phyloP scores from a whole-genome alignment of 1,140 invertebrate genomes.

The Philopotamus ludificatus region DNA sequence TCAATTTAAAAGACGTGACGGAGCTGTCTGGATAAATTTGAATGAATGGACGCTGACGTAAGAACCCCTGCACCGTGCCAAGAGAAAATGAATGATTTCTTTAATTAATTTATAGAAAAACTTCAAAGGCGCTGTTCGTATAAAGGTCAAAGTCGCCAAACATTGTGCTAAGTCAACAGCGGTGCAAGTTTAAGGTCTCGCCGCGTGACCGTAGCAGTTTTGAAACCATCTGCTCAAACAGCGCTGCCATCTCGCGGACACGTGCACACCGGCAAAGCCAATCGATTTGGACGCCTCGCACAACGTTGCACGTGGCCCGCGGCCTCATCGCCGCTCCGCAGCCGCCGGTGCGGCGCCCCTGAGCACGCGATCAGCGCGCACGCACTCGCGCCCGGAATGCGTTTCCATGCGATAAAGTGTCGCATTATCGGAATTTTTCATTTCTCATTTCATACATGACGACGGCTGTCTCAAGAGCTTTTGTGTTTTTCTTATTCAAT shows the following conservation, averaged over 20 bases:
- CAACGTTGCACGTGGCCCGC: not conserved
- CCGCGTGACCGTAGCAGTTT: too few species aligned
- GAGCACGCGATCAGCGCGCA: slow-evolving; percentile 2
- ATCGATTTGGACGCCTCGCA: not conserved
- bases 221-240: too few species aligned
- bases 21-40: too few species aligned
- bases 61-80: too few species aligned
- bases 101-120: too few species aligned
- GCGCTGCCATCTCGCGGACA: not conserved
- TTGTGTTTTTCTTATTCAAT: too few species aligned
- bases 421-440: slow-evolving; percentile 4
- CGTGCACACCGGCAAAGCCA: not conserved
- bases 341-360: not conserved
- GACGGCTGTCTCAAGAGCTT: not conserved
- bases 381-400: slow-evolving; percentile 1
- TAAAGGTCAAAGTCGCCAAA: too few species aligned
- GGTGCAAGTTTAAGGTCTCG: not conserved
- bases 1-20: too few species aligned
- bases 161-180: not conserved
- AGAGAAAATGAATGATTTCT: too few species aligned
- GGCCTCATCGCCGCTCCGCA: slow-evolving; percentile 16
- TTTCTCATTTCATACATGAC: not conserved
- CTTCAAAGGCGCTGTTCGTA: too few species aligned
- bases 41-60: too few species aligned
- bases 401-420: slow-evolving; percentile 11